Base-by-base conservation (phyloP, 2,888 invertebrate genomes). In the Parascotia fuliginaria region DNA sequence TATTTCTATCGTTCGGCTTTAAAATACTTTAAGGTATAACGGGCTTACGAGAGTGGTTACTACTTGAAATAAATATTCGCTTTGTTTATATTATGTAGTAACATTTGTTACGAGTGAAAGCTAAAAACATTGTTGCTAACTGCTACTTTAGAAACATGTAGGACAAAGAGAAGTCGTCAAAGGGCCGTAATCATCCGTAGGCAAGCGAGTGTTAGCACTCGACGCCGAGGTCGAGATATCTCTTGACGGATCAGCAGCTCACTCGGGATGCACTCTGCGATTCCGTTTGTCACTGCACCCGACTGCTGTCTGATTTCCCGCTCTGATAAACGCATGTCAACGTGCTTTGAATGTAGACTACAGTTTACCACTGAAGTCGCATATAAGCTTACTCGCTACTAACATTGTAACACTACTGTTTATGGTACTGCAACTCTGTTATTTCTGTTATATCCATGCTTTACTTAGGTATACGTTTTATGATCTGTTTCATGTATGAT, bases 271-370 rank as follows among this genome's bases (percentile, higher is more conserved):
- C 86, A 88, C 90, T 91, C 85, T 85, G 81, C 83, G 83, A 91
- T 91, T 91, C 92, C 86, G 90, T 92, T 90, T 92, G 92, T 88
- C 88, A 82, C 82, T 79, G 83, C 83, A 75, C 80, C 81, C 81
- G 81, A 77, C 78, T 87, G 87, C 81, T 85, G 86, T 81, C 77
- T 83, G 77, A 79, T 81, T 84, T 81, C 82, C 80, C 82, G 81
- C 87, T 85, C 87, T 85, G 88, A 87, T 90, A 89, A 90, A 89
- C 89, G 83, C 86, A 81, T 83, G 87, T 89, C 87, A 86, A 83
- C 88, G 82, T 81, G 87, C 84, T 85, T 85, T 87, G 87, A 87
- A 81, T 81, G 72, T 79, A 66, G 56, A 75, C 77, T 77, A 77
- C 77, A 77, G 85, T 83, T 82, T 83, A 75, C 81, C 77, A 75